phyloP scores from a whole-genome alignment of 2,888 invertebrate genomes.

The Athalia cordata region DNA sequence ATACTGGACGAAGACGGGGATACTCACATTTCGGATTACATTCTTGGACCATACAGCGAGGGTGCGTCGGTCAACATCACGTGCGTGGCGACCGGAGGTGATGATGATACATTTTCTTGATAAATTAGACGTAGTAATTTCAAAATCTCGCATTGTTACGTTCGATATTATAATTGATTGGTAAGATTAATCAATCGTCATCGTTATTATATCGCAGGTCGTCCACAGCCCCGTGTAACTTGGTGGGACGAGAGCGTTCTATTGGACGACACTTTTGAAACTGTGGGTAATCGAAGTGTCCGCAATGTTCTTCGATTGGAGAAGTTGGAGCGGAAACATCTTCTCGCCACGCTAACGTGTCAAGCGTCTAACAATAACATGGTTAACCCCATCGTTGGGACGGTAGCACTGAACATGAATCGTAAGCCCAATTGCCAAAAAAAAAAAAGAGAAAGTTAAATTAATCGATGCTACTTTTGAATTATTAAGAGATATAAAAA shows the following conservation, averaged over 20 bases:
- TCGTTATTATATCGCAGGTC: conserved; percentile 75
- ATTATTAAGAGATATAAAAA: background rate
- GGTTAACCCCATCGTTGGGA: conserved; percentile 80
- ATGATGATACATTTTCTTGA: conserved; percentile 3
- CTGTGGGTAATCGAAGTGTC: conserved; percentile 80
- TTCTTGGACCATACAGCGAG: conserved; percentile 90
- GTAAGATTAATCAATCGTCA: conserved; percentile 9
- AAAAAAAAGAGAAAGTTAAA: background rate
- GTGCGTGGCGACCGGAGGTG: conserved; percentile 90
- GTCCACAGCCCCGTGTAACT: conserved; percentile 83
- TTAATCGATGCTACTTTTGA: background rate
- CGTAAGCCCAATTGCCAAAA: conserved; percentile 77
- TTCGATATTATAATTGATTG: background rate
- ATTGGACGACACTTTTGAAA: conserved; percentile 82
- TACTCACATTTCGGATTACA: conserved; percentile 82
- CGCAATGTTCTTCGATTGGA: conserved; percentile 83
- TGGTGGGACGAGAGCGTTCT: conserved; percentile 87
- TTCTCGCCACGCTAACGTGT: conserved; percentile 82
- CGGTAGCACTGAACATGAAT: conserved; percentile 83
- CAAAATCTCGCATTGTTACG: too few relatives aligned
- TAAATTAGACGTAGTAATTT: background rate
- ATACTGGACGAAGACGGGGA: conserved; percentile 87
- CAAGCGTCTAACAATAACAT: conserved; percentile 85
- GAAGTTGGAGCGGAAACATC: conserved; percentile 81
- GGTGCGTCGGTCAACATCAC: conserved; percentile 88